Evolutionary conservation across 2,888 invertebrate genomes (phyloP), one percentile per base, ranked within the genome.

Genomic region (Eledone cirrhosa): DNA sequence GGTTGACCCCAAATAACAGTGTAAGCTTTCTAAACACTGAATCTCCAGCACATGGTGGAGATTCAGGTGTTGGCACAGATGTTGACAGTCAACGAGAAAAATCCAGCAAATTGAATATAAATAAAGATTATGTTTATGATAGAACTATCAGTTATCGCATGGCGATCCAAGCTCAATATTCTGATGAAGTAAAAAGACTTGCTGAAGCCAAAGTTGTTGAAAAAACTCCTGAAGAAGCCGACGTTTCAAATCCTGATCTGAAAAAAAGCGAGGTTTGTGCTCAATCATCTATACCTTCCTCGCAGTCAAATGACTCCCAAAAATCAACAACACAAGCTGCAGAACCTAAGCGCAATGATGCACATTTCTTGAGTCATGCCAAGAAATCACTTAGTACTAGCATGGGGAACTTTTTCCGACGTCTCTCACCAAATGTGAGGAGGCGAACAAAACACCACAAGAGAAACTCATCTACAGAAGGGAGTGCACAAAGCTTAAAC

Each of bases 391-490:
- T 88, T 53, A 88, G 89, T 78, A 84, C 84, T 22, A 88, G 88
- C 81, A 88, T 89, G 77, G 85, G 87, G 27, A 89, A 87, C 79
- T 89, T 89, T 83, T 87, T 89, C 80, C 84, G 86, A 75, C 84
- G 85, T 67, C 82, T 87, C 78, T 88, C 88, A 4, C 89, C 87
- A 4, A 83, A 83, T 47, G 78, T 86, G 29, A 83, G 82, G 59
- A 74, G 79, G 22, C 77, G 81, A n/a, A 80, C 80, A n/a, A 81
- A 82, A 48, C 48, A 79, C 41, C 47, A 53, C 77, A 86, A 84
- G 78, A 84, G 85, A 67, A 83, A 85, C 24, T 81, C 82, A 48
- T 82, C 85, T 13, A 85, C 85, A 29, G 83, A 80, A 29, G 84
- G 85, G 27, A 87, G 87, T 77, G 83, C 87, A 13, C 84, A 84